Evolutionary conservation across 1,140 invertebrate species (phyloP), one percentile per base, ranked within the genome.

Genomic region (Aphaenogaster rudis): DNA sequence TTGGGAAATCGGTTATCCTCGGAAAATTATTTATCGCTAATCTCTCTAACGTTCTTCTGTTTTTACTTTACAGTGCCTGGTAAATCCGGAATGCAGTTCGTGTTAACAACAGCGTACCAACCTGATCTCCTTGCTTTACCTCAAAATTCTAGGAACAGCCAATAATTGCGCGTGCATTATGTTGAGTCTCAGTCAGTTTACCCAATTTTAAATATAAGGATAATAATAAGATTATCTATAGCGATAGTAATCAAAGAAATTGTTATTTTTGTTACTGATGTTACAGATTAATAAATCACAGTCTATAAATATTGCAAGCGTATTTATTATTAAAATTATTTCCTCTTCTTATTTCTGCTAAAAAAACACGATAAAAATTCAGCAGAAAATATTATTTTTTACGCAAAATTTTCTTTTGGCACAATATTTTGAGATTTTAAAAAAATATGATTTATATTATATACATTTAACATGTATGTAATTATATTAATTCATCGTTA

Each of bases 251-350:
- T 63, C 3, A 39, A 21, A 84, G 17, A 63, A 36, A 33, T 39
- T 61, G 66, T 76, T 84, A 84, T 84, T 84, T 84, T 84, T 84
- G 80, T 84, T 84, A 84, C 54, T 4, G 13, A 76, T 76, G 17
- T 71, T 84, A 50, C 72, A 63, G 69, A 82, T 45, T 61, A 76
- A 76, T 84, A 84, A 84, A 69, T 45, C n/a, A 57, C 36, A 8
- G 0, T 33, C 13, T 76, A 28, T 74, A 76, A 76, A 84, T 76
- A 74, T 50, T 0, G 4, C 36, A 33, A 48, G 15, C 0, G 64
- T 69, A n/a, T 48, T 78, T 28, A 42, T 42, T 28, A n/a, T 67
- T 67, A 54, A 52, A 42, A 33, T 54, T 54, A 39, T 42, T 39
- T 52, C 21, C 3, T 64, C 8, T 3, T 66, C 1, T 6, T 50